Percentiles rank a stretch among this genome's conserved stretches.
These are phyloP conservation scores for Perithous albicinctus DNA, from an alignment of 2,888 invertebrate genomes.

Conservation along the genomic window DNA sequence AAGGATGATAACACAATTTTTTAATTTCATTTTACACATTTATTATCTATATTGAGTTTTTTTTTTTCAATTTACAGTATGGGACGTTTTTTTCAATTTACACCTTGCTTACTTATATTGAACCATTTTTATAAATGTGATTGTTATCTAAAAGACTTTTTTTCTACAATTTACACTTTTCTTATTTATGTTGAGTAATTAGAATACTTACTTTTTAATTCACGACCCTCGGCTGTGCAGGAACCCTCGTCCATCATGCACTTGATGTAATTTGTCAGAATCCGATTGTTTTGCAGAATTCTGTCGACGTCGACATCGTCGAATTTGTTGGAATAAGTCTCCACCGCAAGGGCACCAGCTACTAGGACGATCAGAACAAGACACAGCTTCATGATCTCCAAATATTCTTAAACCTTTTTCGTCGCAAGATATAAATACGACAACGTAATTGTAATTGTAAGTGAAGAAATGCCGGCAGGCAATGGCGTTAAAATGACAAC, in stretches of 20 bases:
- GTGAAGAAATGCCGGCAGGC: neutral
- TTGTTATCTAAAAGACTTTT: no score
- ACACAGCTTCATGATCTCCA: slow-evolving; percentile 63
- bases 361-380: slow-evolving; percentile 77
- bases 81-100: no score
- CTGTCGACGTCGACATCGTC: slow-evolving; percentile 87
- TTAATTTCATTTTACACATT: no score
- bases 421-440: no score
- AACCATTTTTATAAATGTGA: no score
- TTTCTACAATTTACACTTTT: slow-evolving; percentile 25
- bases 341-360: slow-evolving; percentile 71
- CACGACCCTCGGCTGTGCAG: slow-evolving; percentile 87
- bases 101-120: neutral
- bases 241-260: slow-evolving; percentile 88
- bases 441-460: neutral
- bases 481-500: neutral
- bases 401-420: neutral
- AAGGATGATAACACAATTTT: no score
- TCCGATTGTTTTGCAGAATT: slow-evolving; percentile 86
- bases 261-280: slow-evolving; percentile 87
- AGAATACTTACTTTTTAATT: slow-evolving; percentile 86
- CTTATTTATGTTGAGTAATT: neutral
- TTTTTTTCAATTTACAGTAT: no score
- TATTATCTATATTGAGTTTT: no score
- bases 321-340: slow-evolving; percentile 85